phyloP scores from a whole-genome alignment of 2,797 vertebrate genomes.

The Tangara arthus region DNA sequence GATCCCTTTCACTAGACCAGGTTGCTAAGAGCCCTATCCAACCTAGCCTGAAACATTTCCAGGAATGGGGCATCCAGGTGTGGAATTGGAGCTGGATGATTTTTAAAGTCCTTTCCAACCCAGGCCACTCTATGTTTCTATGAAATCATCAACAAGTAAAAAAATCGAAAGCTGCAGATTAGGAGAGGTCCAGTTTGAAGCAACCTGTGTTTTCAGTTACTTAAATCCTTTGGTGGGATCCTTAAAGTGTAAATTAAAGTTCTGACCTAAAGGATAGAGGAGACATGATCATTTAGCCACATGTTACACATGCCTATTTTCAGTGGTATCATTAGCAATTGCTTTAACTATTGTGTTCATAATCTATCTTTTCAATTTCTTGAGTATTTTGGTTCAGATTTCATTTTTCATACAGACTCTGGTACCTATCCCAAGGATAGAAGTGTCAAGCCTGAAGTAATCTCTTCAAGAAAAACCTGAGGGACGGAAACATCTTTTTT shows the following conservation, averaged over 20 bases:
- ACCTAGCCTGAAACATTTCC: background rate
- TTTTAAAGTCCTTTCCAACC: background rate
- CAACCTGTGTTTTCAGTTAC: background rate
- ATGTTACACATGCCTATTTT: background rate
- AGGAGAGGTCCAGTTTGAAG: background rate
- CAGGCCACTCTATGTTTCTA: background rate
- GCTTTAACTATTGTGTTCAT: background rate
- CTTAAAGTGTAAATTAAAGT: background rate
- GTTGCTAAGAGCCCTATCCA: background rate
- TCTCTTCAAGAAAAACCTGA: slow-evolving; percentile 7
- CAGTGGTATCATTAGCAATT: background rate
- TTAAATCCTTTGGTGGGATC: background rate
- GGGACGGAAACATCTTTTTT: background rate
- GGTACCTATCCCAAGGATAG: background rate
- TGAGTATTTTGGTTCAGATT: background rate
- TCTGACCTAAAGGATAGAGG: background rate
- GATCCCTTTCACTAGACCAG: background rate
- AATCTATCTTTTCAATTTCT: background rate
- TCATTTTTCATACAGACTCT: background rate
- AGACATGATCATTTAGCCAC: background rate
- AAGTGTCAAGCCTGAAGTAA: slow-evolving; percentile 6
- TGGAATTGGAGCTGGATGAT: background rate
- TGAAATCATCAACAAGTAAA: background rate
- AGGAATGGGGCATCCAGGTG: background rate
- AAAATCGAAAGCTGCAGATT: background rate